These are phyloP conservation scores for Stratiomys singularior DNA, from an alignment of 2,888 invertebrate species.

Conservation along the genomic window DNA sequence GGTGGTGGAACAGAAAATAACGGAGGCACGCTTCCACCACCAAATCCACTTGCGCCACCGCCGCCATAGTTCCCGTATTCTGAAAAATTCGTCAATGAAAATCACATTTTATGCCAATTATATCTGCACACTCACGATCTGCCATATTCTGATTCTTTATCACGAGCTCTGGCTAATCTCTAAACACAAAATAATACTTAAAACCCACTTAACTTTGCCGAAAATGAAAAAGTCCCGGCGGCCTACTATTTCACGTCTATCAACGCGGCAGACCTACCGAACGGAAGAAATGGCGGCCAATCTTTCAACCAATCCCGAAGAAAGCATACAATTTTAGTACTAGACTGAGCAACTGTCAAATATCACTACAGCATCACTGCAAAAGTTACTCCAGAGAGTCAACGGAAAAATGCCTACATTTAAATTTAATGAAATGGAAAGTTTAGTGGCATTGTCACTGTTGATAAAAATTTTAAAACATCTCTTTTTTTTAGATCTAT, in stretches of 20 bases:
- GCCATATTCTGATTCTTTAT: slow-evolving; percentile 1
- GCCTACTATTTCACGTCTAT: neutral
- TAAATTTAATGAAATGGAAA: neutral
- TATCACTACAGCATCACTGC: neutral
- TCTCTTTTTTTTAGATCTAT: no score
- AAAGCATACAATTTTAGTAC: neutral
- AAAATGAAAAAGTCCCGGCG: neutral
- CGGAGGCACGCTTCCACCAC: slow-evolving; percentile 60
- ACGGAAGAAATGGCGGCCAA: neutral
- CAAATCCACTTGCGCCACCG: slow-evolving; percentile 55
- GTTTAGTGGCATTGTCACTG: no score
- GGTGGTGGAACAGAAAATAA: slow-evolving; percentile 64
- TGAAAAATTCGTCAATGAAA: slow-evolving; percentile 8
- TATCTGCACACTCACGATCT: slow-evolving; percentile 27
- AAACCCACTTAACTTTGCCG: neutral
- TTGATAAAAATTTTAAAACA: no score
- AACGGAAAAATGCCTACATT: neutral
- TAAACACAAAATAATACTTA: neutral
- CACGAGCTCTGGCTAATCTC: neutral
- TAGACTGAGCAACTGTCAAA: neutral
- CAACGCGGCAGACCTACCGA: slow-evolving; percentile 24
- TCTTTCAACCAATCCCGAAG: neutral
- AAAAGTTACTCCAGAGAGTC: neutral
- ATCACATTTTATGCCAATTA: neutral
- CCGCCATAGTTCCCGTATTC: slow-evolving; percentile 55